Base-by-base conservation (phyloP, 1,140 invertebrate genomes). In the Rhopalosiphum padi region DNA sequence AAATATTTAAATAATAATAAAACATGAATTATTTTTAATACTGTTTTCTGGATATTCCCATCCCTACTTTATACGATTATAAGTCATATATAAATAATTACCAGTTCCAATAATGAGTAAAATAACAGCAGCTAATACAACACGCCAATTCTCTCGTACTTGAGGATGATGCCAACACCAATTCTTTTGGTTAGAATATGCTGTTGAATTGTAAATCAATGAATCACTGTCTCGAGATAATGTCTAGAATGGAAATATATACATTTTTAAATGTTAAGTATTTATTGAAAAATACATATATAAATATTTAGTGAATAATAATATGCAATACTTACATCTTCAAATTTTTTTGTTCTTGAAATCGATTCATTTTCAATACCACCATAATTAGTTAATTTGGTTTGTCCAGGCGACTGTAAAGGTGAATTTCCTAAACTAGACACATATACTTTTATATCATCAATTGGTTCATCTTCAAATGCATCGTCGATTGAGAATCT, bases 101-200 rank as follows among this genome's bases (percentile, higher is more conserved):
- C 97, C 97, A n/a, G 97, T 96, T 94, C 97, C 97, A 35, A 98
- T 96, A 41, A 98, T 95, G 2, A 98, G 95, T 53, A 98, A 95
- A 90, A 97, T 96, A 94, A 97, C 97, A 18, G 97, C 97, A 51
- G 97, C 97, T 94, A 97, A 96, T 9, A 98, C 97, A 94, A 98
- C 97, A 95, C 97, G 97, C 97, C 97, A 98, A 95, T 98, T 98
- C 95, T 98, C 97, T 94, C 96, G 95, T 46, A 98, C 97, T 95
- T 98, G 98, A 4, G 97, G 97, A 95, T 98, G 97, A 85, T 96
- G 96, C 96, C 97, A 97, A 96, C 97, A 98, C 94, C 97, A 96
- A 95, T 95, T 95, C 60, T 94, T 95, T 15, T 95, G 94, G 85
- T 95, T 95, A 86, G 94, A 94, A 48, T 94, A 94, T 60, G 94